Percentiles rank a stretch among this genome's conserved stretches.
Evolutionary conservation across 2,113 vertebrate species (phyloP).

Genomic region (Jaculus jaculus): DNA sequence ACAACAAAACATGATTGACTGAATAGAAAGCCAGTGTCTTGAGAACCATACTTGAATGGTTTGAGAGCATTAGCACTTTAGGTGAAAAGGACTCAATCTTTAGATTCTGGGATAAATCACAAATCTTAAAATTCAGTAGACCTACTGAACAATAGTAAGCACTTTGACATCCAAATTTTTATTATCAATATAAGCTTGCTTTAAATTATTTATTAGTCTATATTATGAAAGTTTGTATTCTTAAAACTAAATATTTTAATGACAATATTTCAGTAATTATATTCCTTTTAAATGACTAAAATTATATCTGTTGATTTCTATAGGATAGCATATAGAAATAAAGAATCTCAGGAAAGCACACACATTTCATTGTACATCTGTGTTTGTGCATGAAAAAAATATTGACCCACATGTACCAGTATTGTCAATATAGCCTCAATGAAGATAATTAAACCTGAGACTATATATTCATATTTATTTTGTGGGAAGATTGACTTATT

Average conservation of each 20-base stretch:
- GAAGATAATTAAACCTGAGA: conserved; percentile 48
- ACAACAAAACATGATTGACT: conserved; percentile 16
- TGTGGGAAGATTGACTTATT: conserved; percentile 46
- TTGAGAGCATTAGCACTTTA: neutral
- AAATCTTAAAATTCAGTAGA: conserved; percentile 10
- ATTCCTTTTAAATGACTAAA: conserved; percentile 56
- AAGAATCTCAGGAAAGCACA: conserved; percentile 79
- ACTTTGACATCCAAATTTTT: conserved; percentile 36
- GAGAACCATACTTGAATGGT: neutral
- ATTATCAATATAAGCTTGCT: conserved; percentile 18
- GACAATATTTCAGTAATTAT: neutral
- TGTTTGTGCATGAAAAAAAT: conserved; percentile 77
- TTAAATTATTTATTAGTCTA: conserved; percentile 25
- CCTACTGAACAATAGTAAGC: conserved; percentile 15
- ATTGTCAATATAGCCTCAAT: conserved; percentile 56
- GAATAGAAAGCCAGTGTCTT: conserved; percentile 14
- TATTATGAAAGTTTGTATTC: conserved; percentile 49
- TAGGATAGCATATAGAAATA: conserved; percentile 29
- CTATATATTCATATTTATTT: conserved; percentile 60
- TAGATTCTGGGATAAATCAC: conserved; percentile 12
- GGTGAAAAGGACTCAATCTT: conserved; percentile 34
- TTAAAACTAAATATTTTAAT: conserved; percentile 47
- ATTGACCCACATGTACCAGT: conserved; percentile 57
- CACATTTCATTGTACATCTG: conserved; percentile 82
- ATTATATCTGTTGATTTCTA: conserved; percentile 28